A percentile compares a stretch with the other conserved stretches of the same genome.
Evolutionary conservation across 2,797 vertebrate species (phyloP).

Genomic region (Buphagus erythrorhynchus): DNA sequence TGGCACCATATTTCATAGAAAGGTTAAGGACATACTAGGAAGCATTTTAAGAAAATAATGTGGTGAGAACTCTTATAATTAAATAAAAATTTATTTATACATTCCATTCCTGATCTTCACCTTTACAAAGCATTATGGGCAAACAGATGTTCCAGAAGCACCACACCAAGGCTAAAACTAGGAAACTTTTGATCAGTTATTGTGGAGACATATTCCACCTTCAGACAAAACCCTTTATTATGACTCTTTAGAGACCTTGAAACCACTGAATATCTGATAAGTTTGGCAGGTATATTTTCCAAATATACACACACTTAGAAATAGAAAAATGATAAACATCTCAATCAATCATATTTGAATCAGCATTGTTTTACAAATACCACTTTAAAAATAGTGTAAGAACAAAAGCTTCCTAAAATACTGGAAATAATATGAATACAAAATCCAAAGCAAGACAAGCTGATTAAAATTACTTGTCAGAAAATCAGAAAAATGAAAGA

Average conservation of each 20-base stretch:
- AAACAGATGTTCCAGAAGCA: neutral
- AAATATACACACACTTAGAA: neutral
- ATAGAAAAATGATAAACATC: neutral
- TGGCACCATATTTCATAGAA: neutral
- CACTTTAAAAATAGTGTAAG: neutral
- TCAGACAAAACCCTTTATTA: neutral
- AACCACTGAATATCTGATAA: neutral
- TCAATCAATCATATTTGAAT: neutral
- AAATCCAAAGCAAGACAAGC: neutral
- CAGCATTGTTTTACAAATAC: neutral
- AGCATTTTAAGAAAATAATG: neutral
- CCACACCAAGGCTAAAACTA: neutral
- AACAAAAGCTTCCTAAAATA: neutral
- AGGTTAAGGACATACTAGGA: neutral
- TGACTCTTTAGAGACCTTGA: neutral
- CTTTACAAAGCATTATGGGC: neutral
- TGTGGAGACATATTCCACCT: neutral
- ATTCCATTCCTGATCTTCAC: neutral
- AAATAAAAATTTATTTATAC: neutral
- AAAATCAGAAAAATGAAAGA: neutral
- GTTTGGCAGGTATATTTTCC: neutral
- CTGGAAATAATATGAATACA: neutral
- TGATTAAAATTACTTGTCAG: neutral
- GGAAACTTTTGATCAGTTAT: neutral
- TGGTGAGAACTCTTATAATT: neutral